phyloP scores from a whole-genome alignment of 2,113 vertebrate genomes.

The Gobio gobio region DNA sequence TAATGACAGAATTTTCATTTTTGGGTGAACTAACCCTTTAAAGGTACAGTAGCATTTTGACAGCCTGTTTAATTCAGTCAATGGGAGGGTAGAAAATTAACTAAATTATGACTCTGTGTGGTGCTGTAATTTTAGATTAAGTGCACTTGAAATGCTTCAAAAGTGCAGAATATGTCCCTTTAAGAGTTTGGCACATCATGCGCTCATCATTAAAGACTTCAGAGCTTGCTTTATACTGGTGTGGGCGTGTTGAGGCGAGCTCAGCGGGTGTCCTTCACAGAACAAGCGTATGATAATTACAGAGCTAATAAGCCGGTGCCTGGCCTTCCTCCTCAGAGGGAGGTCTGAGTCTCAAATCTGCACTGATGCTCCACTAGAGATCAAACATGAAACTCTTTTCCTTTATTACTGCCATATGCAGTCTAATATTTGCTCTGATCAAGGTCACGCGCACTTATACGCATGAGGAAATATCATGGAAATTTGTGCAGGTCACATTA shows the following conservation, averaged over 20 bases:
- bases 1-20: too few relatives aligned
- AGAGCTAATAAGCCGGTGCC: constrained; percentile 32
- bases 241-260: background rate
- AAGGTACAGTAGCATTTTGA: too few relatives aligned
- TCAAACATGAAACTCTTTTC: background rate
- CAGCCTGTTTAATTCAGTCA: too few relatives aligned
- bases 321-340: constrained; percentile 7
- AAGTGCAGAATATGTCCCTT: background rate
- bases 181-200: background rate
- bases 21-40: too few relatives aligned
- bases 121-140: too few relatives aligned
- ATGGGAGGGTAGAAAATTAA: too few relatives aligned
- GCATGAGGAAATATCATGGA: background rate
- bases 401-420: background rate
- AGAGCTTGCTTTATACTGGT: background rate
- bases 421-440: background rate
- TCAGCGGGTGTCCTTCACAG: constrained; percentile 33
- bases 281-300: constrained; percentile 34
- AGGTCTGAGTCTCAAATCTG: constrained; percentile 4
- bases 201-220: constrained; percentile 6
- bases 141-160: background rate
- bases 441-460: background rate
- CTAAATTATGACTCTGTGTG: too few relatives aligned
- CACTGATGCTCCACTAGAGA: constrained; percentile 18
- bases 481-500: background rate